A percentile compares a stretch with the other conserved stretches of the same genome.
Conservation (phyloP, 1,140 invertebrate species). For the Neodiprion lecontei region DNA sequence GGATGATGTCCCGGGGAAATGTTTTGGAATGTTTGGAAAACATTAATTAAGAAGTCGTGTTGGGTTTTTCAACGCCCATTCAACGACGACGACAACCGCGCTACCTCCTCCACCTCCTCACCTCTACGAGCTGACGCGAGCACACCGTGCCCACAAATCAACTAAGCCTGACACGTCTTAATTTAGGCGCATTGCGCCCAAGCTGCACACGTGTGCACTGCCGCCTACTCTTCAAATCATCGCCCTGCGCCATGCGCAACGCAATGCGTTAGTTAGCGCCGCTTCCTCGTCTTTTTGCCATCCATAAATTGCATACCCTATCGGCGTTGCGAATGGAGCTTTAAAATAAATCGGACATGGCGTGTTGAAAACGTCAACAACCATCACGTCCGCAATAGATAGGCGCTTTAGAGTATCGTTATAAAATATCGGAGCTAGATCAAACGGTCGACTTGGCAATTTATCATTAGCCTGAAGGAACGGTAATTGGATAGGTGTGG, state of each 20-base stretch:
- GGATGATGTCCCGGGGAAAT: conserved; percentile 25
- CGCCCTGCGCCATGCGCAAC: too few species aligned
- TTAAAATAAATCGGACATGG: conserved; percentile 15
- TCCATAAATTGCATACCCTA: too few species aligned
- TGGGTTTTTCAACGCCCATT: conserved; percentile 27
- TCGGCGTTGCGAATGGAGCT: neutral
- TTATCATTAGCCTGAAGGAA: too few species aligned
- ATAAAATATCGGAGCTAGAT: too few species aligned
- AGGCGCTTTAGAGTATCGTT: too few species aligned
- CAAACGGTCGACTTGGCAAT: too few species aligned
- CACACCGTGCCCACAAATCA: conserved; percentile 38
- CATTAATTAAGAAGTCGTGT: conserved; percentile 49
- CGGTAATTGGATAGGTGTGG: too few species aligned
- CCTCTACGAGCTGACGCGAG: conserved; percentile 7
- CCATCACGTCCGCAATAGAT: neutral
- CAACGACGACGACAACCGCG: neutral
- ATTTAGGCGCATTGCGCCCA: conserved; percentile 39
- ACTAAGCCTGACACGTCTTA: conserved; percentile 49
- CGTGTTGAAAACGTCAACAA: neutral
- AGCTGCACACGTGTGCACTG: conserved; percentile 7
- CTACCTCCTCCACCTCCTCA: neutral
- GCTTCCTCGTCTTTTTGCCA: too few species aligned
- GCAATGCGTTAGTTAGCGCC: too few species aligned
- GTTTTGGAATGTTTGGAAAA: conserved; percentile 37
- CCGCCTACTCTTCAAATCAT: too few species aligned